Conservation (phyloP, 2,888 invertebrate species). For the Amblyteles armatorius region DNA sequence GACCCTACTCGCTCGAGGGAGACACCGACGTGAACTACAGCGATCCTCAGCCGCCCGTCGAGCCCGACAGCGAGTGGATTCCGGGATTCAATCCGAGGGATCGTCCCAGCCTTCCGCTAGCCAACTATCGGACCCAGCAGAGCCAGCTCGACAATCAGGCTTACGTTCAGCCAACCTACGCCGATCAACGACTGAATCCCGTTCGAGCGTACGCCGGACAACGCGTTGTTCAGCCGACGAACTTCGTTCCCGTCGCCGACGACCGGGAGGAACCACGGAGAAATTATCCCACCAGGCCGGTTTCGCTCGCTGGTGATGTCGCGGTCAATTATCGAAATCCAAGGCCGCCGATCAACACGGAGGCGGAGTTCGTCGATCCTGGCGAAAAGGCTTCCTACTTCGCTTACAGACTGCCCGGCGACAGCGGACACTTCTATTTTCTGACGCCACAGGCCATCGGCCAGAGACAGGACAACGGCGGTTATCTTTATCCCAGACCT, state of each 20-base stretch:
- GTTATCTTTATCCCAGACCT: constrained; percentile 77
- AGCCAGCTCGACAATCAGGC: constrained; percentile 43
- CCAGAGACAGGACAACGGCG: constrained; percentile 78
- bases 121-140: constrained; percentile 50
- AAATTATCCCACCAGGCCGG: constrained; percentile 70
- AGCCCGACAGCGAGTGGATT: constrained; percentile 89
- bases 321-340: constrained; percentile 87
- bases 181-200: constrained; percentile 56
- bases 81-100: constrained; percentile 83
- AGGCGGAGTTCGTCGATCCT: constrained; percentile 87
- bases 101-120: constrained; percentile 61
- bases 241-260: constrained; percentile 74
- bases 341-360: constrained; percentile 86
- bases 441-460: constrained; percentile 89
- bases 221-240: constrained; percentile 67
- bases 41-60: constrained; percentile 88
- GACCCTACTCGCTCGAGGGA: constrained; percentile 86
- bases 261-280: constrained; percentile 67
- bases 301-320: constrained; percentile 85
- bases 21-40: constrained; percentile 91
- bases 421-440: constrained; percentile 92
- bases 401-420: constrained; percentile 91
- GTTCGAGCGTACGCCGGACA: constrained; percentile 46
- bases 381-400: constrained; percentile 86
- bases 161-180: constrained; percentile 54